These are phyloP conservation scores for Aegotheles bennettii DNA, from an alignment of 2,113 vertebrate genomes.

Conservation along the genomic window DNA sequence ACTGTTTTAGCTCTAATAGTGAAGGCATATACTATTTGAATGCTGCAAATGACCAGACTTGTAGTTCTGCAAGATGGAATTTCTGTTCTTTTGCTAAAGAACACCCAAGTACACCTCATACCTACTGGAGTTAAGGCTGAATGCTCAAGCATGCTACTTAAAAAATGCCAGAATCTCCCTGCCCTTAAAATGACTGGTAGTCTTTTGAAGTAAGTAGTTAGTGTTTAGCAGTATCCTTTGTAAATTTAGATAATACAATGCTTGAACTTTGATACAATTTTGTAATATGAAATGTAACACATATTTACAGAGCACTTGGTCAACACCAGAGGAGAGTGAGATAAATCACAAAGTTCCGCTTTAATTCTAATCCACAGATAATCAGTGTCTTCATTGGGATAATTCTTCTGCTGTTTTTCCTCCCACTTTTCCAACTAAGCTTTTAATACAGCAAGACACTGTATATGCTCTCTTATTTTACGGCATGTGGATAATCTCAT, in stretches of 20 bases:
- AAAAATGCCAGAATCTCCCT: background rate
- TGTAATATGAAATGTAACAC: background rate
- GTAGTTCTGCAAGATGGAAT: background rate
- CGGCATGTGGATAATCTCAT: background rate
- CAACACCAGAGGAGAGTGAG: background rate
- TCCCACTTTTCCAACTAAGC: background rate
- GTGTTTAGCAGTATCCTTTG: background rate
- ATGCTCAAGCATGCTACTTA: background rate
- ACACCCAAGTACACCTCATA: background rate
- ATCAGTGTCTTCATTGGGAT: background rate
- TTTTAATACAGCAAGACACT: background rate
- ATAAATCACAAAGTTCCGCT: background rate
- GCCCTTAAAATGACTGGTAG: background rate
- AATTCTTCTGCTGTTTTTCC: background rate
- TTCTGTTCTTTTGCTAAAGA: background rate
- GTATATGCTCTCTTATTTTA: background rate
- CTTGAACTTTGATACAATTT: background rate
- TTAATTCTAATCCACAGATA: background rate
- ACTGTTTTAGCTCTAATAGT: background rate
- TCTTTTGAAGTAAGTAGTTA: background rate
- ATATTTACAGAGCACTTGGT: background rate
- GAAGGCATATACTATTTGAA: background rate
- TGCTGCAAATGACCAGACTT: background rate
- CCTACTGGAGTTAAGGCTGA: background rate
- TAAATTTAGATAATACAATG: background rate